Base-by-base conservation (phyloP, 2,797 vertebrate species). In the Acipenser ruthenus region DNA sequence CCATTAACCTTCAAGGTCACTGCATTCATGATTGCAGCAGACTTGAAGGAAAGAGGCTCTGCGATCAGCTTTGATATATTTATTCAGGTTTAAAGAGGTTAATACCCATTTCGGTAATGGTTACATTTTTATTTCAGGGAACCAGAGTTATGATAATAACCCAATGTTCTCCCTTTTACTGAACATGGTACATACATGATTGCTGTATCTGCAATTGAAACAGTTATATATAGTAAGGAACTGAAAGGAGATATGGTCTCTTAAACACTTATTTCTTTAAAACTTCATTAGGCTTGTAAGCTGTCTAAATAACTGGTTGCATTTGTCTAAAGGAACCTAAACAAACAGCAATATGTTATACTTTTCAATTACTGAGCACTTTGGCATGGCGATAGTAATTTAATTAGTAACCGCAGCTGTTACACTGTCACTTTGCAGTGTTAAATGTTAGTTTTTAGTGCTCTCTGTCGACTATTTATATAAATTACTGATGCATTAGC, bases 351-450 rank as follows among this genome's bases (percentile, higher is more conserved):
- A 49, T 59, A 59, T 50, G 65, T 66, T 47, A 59, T 47, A 55
- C 4, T 52, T 65, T 65, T 65, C 64, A 65, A 65, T 56, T 65
- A 55, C 10, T 8, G 64, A 65, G 47, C 52, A 56, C 51, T 66
- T 37, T 49, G 11, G 65, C 10, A 6, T 8, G 7, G 15, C 2
- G 58, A 10, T 3, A n/a, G 7, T 67, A 67, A 67, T 67, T 13
- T 6, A 61, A 59, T 67, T 67, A 15, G 65, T 6, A 8, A 13
- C 48, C 59, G n/a, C 65, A 61, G 59, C 65, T 61, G 65, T 49
- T n/a, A 18, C 2, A 49, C 65, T 49, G 58, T 52, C 65, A 50
- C 56, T 61, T 12, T 23, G 48, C 13, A 64, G 15, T 58, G 55
- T 58, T 58, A 58, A 58, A 58, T 58, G 55, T 11, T 58, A 58